These are phyloP conservation scores for Zoanthus sociatus DNA, from an alignment of 92 coral and sea anemone species.

Conservation along the genomic window DNA sequence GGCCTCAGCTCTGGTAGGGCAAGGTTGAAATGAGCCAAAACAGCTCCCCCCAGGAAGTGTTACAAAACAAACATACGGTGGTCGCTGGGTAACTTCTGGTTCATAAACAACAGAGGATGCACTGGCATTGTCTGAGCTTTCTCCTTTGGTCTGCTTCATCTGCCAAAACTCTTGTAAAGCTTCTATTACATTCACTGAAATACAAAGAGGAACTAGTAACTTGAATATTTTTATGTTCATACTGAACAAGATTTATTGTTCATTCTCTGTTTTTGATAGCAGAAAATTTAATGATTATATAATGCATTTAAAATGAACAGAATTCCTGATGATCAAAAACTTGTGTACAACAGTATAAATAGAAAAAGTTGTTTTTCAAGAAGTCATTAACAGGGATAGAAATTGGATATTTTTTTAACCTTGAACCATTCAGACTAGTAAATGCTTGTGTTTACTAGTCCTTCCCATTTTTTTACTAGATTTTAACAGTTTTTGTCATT, in stretches of 20 bases:
- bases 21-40: conserved; percentile 91
- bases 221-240: background rate
- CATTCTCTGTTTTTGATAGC: background rate
- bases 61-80: conserved; percentile 92
- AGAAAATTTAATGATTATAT: too few relatives aligned
- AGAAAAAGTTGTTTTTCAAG: too few relatives aligned
- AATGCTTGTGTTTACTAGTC: too few relatives aligned
- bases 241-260: background rate
- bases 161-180: conserved; percentile 95
- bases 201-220: background rate
- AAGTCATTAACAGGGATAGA: too few relatives aligned
- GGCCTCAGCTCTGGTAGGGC: conserved; percentile 94
- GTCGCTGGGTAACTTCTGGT: conserved; percentile 79
- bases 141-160: conserved; percentile 76
- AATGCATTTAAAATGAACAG: too few relatives aligned
- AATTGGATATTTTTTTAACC: too few relatives aligned
- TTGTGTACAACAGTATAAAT: too few relatives aligned
- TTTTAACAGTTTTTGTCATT: too few relatives aligned
- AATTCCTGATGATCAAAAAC: too few relatives aligned
- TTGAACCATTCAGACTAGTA: too few relatives aligned
- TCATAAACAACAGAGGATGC: conserved; percentile 69
- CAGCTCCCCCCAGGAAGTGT: conserved; percentile 94
- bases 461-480: too few relatives aligned
- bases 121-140: conserved; percentile 26
- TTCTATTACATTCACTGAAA: conserved; percentile 83